Conservation (phyloP, 2,888 invertebrate genomes). For the Sicus ferrugineus region DNA sequence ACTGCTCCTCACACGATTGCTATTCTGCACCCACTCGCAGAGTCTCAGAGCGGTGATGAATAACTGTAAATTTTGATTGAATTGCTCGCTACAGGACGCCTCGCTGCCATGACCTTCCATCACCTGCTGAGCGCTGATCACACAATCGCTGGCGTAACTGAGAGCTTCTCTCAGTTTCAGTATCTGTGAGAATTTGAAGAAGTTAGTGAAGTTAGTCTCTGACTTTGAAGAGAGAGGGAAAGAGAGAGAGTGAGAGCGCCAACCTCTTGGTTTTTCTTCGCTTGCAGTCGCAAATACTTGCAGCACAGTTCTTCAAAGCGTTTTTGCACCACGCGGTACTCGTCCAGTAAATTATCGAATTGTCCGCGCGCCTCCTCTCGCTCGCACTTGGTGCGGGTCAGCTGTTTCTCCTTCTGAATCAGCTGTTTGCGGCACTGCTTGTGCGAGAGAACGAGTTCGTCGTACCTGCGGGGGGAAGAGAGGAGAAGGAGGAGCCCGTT, state of each 20-base stretch:
- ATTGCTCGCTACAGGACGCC: slow-evolving; percentile 39
- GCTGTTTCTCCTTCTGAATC: slow-evolving; percentile 52
- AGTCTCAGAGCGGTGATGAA: slow-evolving; percentile 48
- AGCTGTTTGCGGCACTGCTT: slow-evolving; percentile 54
- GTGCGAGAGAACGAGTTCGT: slow-evolving; percentile 54
- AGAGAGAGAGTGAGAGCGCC: slow-evolving; percentile 10
- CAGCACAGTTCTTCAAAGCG: slow-evolving; percentile 51
- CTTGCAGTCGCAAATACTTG: slow-evolving; percentile 52
- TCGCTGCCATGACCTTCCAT: slow-evolving; percentile 41
- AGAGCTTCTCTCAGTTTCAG: slow-evolving; percentile 49
- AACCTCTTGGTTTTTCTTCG: slow-evolving; percentile 55
- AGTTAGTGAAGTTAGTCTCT: neutral
- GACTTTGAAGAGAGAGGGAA: neutral
- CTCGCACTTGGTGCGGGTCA: slow-evolving; percentile 49
- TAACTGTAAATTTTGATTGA: slow-evolving; percentile 50
- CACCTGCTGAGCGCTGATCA: slow-evolving; percentile 47
- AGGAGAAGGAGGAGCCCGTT: neutral
- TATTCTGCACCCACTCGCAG: slow-evolving; percentile 42
- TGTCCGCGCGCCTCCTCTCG: slow-evolving; percentile 52
- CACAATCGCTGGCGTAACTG: slow-evolving; percentile 52
- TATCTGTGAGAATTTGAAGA: slow-evolving; percentile 40
- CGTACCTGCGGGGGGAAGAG: slow-evolving; percentile 47
- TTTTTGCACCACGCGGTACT: slow-evolving; percentile 50
- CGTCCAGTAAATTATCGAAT: slow-evolving; percentile 51
- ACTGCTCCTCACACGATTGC: neutral